Evolutionary conservation across 2,888 invertebrate genomes (phyloP), one percentile per base, ranked within the genome.

Genomic region (Cataglyphis livida): DNA sequence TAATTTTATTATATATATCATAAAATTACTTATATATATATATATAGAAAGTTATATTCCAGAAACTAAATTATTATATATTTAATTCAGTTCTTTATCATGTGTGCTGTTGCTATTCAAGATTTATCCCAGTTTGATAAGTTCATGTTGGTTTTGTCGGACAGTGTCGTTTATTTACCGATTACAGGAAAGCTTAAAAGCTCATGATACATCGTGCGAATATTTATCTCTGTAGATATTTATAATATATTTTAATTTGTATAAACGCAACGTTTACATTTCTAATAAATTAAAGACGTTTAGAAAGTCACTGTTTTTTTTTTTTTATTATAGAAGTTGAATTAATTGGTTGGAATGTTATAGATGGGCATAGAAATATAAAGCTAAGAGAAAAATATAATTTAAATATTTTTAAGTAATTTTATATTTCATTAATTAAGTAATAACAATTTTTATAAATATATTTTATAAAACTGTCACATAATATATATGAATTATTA

Each of bases 121-220:
- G 18, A 38, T 66, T 44, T 78, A 78, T 15, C 78, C 2, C 3
- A 21, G 70, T 44, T 35, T 4, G 78, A 59, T 78, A 78, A 78
- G 18, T 3, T 70, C 7, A 44, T 21, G 21, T 41, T 68, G 3
- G 51, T 54, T 78, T 28, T 7, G 54, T 38, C 51, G 70, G 18
- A 66, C 9, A 66, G 2, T 41, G 10, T n/a, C 10, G 18, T n/a
- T 4, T 15, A 41, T 35, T 44, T 70, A 78, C 57, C 78, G 28
- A 70, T 57, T 12, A 70, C 21, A 32, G 71, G 21, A 78, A 78
- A 78, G 21, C 32, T 21, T 41, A 28, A 25, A 28, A 4, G 1
- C n/a, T 54, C 12, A 1, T 18, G 32, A 18, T 38, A 76, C n/a
- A 38, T 35, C 18, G 44, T 10, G 25, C 18, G 15, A 44, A 32